Percentiles rank a stretch among this genome's conserved stretches.
Evolutionary conservation across 1,140 invertebrate genomes (phyloP).

Genomic region (Drosophila bifasciata): DNA sequence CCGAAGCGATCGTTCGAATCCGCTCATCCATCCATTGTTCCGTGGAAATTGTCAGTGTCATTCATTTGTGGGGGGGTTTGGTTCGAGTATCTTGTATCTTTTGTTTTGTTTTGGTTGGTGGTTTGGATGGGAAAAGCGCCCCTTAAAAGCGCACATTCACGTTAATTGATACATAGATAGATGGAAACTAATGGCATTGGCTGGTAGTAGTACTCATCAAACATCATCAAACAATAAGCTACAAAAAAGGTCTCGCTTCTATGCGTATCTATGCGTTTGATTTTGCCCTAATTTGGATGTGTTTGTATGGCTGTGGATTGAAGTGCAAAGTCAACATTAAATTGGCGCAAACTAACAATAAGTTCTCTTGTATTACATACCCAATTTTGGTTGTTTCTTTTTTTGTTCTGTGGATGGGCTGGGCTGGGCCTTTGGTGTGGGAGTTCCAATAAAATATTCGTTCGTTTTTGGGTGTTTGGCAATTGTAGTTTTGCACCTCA

Average conservation of each 20-base stretch:
- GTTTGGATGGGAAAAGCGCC: constrained; percentile 60
- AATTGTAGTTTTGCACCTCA: constrained; percentile 68
- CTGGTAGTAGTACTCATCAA: too few relatives aligned
- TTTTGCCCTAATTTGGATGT: constrained; percentile 60
- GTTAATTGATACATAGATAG: constrained; percentile 71
- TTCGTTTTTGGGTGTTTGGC: constrained; percentile 34
- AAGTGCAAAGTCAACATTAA: constrained; percentile 81
- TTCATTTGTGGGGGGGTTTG: constrained; percentile 56
- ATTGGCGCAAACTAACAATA: constrained; percentile 81
- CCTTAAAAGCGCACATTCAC: constrained; percentile 65
- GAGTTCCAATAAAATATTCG: constrained; percentile 15
- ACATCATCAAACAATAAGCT: constrained; percentile 16
- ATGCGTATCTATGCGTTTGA: constrained; percentile 50
- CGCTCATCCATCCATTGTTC: constrained; percentile 30
- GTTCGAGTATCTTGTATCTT: constrained; percentile 14
- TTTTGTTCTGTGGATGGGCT: constrained; percentile 50
- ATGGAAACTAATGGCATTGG: constrained; percentile 25
- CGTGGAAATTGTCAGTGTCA: constrained; percentile 70
- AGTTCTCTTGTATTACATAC: constrained; percentile 29
- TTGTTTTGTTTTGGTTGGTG: constrained; percentile 13
- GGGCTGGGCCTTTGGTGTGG: constrained; percentile 14
- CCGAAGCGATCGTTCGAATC: constrained; percentile 22
- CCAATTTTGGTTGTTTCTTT: constrained; percentile 13
- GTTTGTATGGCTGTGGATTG: constrained; percentile 16
- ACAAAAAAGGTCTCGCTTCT: constrained; percentile 50